Conservation (phyloP, 2,113 vertebrate species). For the Nesogale talazaci region DNA sequence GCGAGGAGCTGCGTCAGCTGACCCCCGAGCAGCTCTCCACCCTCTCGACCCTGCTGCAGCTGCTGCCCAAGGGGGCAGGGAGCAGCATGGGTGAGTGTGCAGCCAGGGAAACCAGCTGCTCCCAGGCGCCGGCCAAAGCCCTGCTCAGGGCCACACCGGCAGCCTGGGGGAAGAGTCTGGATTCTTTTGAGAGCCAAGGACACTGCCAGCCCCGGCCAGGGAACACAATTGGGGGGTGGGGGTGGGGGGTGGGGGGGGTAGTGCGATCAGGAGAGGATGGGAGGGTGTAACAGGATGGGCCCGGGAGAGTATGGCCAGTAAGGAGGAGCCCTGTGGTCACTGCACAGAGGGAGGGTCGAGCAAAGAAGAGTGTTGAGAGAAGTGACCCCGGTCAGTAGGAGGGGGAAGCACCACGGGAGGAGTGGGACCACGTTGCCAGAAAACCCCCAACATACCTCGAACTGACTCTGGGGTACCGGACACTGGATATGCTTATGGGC, state of each 20-base stretch:
- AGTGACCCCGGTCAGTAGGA: neutral
- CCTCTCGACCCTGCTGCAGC: constrained; percentile 89
- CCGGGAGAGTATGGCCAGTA: neutral
- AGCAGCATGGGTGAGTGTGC: constrained; percentile 82
- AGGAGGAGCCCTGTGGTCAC: neutral
- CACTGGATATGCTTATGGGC: too few species aligned
- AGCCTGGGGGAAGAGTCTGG: neutral
- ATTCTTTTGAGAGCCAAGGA: neutral
- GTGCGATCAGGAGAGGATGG: constrained; percentile 6
- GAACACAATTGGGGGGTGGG: too few species aligned
- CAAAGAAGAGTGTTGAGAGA: neutral
- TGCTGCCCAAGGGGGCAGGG: constrained; percentile 84
- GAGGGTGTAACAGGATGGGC: neutral
- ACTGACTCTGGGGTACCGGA: too few species aligned
- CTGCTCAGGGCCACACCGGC: neutral
- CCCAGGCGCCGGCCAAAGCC: neutral
- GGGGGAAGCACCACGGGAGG: neutral
- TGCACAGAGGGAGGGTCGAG: neutral
- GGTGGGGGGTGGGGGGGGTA: neutral
- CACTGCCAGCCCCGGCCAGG: neutral
- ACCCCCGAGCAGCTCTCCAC: constrained; percentile 92
- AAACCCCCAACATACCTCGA: too few species aligned
- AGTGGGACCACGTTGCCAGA: neutral
- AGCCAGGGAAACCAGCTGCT: neutral
- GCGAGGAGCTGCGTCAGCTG: constrained; percentile 90